Conservation (phyloP, 2,888 invertebrate species). For the Acanthoscelides obtectus region DNA sequence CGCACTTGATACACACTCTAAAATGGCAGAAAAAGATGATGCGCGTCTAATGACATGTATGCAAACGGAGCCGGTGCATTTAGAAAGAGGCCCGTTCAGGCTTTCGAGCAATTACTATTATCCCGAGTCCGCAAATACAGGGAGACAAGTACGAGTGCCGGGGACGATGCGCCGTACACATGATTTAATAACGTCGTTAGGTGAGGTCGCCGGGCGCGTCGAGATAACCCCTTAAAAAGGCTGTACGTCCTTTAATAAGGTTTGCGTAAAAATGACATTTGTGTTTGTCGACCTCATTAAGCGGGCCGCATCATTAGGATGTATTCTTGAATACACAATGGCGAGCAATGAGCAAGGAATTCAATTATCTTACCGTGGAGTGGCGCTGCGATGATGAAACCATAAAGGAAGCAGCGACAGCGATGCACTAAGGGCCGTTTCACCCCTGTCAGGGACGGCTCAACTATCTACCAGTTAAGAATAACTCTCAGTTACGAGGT, state of each 20-base stretch:
- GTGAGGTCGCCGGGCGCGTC: constrained; percentile 7
- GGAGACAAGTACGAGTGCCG: background rate
- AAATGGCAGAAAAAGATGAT: background rate
- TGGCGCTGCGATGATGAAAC: background rate
- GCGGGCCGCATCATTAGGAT: constrained; percentile 41
- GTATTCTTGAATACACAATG: constrained; percentile 42
- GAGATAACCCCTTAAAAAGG: constrained; percentile 18
- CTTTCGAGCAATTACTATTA: background rate
- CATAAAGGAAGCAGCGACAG: background rate
- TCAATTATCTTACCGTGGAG: constrained; percentile 36
- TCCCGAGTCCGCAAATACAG: background rate
- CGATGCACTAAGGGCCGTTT: background rate
- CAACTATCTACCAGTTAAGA: no score
- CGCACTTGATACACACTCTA: background rate
- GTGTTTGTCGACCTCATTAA: constrained; percentile 37
- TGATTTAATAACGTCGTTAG: constrained; percentile 28
- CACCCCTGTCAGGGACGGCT: background rate
- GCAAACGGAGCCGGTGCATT: background rate
- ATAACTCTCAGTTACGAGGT: no score
- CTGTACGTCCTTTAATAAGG: constrained; percentile 26
- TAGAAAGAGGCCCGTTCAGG: background rate
- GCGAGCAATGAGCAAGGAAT: constrained; percentile 41
- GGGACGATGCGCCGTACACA: constrained; percentile 14
- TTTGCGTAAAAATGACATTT: constrained; percentile 33
- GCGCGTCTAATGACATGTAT: background rate